Base-by-base conservation (phyloP, 2,888 invertebrate genomes). In the Stenichneumon culpator region DNA sequence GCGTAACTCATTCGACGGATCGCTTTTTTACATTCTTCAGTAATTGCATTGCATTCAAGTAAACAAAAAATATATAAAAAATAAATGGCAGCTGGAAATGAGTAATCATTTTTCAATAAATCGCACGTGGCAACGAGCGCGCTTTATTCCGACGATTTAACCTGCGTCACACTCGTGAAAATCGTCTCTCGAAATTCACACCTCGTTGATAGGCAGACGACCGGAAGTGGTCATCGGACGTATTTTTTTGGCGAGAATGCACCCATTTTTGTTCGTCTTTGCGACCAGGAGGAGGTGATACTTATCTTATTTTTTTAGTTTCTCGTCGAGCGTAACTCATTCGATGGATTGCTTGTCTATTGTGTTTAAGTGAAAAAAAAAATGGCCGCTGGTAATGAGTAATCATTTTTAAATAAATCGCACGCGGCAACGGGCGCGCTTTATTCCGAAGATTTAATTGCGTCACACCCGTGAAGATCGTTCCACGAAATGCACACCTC, bases 401-500 rank as follows among this genome's bases (percentile, higher is more conserved):
- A 28, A 22, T 28, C 6, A 28, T 60, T 11, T 28, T 25, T 60
- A 4, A 14, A 60, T 60, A 9, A 60, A 60, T 28, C 5, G 60
- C 60, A 67, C 19, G 39, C 22, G 19, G 39, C 19, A 39, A 3
- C n/a, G 2, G n/a, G 9, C n/a, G 14, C 47, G 63, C 54, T 44
- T 57, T 11, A 47, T 68, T 74, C 7, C 22, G 7, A 14, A 9
- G 32, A 47, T 32, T 80, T n/a, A n/a, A 22, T 19, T 28, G 72
- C 73, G 74, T 74, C 57, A 68, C 67, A 54, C 47, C 47, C 47
- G 57, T 16, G 47, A n/a, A 57, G 47, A 54, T 65, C 52, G 68
- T 74, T 80, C 74, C 47, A 68, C 74, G 80, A 73, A 80, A 57
- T 68, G 68, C 74, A 67, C 73, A 74, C 80, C 74, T 68, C 32